A percentile compares a stretch with the other conserved stretches of the same genome.
phyloP scores from a whole-genome alignment of 2,113 vertebrate genomes.

The Mugil cephalus region DNA sequence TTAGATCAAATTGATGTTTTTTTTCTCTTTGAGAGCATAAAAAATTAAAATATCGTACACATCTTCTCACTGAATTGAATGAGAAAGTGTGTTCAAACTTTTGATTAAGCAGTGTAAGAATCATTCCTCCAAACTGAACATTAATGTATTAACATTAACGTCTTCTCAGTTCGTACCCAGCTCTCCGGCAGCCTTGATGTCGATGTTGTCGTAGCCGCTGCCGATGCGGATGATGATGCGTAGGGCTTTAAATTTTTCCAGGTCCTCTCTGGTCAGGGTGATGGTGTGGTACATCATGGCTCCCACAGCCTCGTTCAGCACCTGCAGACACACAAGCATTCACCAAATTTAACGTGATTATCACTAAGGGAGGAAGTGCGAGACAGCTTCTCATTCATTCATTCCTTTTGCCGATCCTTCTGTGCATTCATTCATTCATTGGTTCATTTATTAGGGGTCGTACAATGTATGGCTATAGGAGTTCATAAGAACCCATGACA shows the following conservation, averaged over 20 bases:
- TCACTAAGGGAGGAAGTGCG: no score
- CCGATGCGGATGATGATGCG: conserved; percentile 97
- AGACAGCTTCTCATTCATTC: background rate
- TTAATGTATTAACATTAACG: no score
- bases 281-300: conserved; percentile 99
- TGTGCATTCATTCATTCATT: background rate
- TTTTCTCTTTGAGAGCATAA: no score
- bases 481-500: conserved; percentile 32
- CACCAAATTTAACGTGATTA: background rate
- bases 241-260: conserved; percentile 98
- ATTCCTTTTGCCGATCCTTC: background rate
- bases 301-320: conserved; percentile 95
- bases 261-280: conserved; percentile 96
- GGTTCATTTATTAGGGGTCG: background rate
- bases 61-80: no score
- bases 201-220: conserved; percentile 98
- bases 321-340: conserved; percentile 79
- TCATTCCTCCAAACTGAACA: no score
- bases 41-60: no score
- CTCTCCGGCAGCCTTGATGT: conserved; percentile 97
- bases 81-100: no score
- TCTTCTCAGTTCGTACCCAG: conserved; percentile 84
- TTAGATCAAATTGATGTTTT: no score
- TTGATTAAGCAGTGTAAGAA: no score
- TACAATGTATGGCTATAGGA: background rate